Percentiles rank a stretch among this genome's conserved stretches.
Evolutionary conservation across 2,797 vertebrate genomes (phyloP).

Genomic region (Spea hammondii): DNA sequence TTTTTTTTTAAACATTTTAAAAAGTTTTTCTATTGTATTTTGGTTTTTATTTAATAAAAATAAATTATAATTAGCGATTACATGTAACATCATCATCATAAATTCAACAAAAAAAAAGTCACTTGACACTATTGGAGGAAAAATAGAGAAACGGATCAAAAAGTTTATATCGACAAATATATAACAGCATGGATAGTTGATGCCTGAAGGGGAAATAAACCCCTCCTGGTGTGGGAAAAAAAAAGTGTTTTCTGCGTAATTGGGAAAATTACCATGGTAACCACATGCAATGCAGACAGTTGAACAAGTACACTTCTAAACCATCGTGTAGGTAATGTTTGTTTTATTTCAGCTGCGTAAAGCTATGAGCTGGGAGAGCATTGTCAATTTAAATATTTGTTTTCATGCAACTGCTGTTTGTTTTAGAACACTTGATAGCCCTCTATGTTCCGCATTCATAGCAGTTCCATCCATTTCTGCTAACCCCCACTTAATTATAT

Average conservation of each 20-base stretch:
- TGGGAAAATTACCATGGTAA: constrained; percentile 44
- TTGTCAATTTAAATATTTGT: not conserved
- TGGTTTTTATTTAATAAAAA: too few species aligned
- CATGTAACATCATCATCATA: too few species aligned
- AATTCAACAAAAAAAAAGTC: too few species aligned
- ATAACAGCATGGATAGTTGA: constrained; percentile 3
- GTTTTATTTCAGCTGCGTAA: constrained; percentile 1
- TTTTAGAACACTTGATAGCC: not conserved
- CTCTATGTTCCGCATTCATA: not conserved
- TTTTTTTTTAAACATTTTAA: too few species aligned
- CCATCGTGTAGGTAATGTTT: not conserved
- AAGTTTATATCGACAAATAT: too few species aligned
- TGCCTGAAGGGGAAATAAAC: constrained; percentile 27
- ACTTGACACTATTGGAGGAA: too few species aligned
- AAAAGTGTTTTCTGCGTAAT: constrained; percentile 41
- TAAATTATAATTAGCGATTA: too few species aligned
- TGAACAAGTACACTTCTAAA: constrained; percentile 10
- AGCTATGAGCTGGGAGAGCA: not conserved
- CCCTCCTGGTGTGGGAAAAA: constrained; percentile 22
- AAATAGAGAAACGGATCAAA: too few species aligned
- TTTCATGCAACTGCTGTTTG: not conserved
- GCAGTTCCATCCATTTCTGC: too few species aligned
- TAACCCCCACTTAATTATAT: too few species aligned
- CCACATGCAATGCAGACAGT: constrained; percentile 3
- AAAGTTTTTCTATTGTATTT: too few species aligned